Conservation (phyloP, 2,113 vertebrate genomes). For the Lasiurus borealis region DNA sequence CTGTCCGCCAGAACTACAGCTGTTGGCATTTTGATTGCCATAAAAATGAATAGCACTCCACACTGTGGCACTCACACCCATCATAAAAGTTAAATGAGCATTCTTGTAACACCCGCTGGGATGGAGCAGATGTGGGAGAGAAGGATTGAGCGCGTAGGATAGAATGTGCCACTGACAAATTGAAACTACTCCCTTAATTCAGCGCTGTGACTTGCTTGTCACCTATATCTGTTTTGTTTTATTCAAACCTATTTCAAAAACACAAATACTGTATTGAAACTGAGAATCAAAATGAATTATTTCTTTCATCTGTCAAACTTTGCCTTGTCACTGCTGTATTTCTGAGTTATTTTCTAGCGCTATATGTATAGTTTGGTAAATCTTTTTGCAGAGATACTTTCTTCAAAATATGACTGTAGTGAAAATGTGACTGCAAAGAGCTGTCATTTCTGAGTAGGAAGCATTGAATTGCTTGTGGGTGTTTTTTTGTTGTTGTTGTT, state of each 20-base stretch:
- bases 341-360: background rate
- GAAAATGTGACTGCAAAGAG: slow-evolving; percentile 36
- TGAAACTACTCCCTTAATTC: slow-evolving; percentile 43
- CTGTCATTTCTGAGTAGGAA: background rate
- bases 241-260: slow-evolving; percentile 69
- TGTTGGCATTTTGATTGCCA: slow-evolving; percentile 70
- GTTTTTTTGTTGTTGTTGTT: too few relatives aligned
- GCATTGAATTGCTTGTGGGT: background rate
- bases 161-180: slow-evolving; percentile 61
- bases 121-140: slow-evolving; percentile 25
- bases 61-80: slow-evolving; percentile 17
- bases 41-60: slow-evolving; percentile 51
- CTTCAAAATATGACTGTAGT: slow-evolving; percentile 43
- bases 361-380: background rate
- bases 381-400: slow-evolving; percentile 8
- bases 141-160: background rate
- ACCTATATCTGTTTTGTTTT: slow-evolving; percentile 67
- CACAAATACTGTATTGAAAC: slow-evolving; percentile 50
- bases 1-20: background rate
- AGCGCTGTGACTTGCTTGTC: slow-evolving; percentile 37
- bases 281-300: slow-evolving; percentile 62
- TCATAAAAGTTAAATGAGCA: slow-evolving; percentile 70
- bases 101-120: slow-evolving; percentile 49
- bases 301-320: slow-evolving; percentile 65
- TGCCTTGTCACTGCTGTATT: background rate